These are phyloP conservation scores for Falco columbarius DNA, from an alignment of 2,797 vertebrate genomes.

Conservation along the genomic window DNA sequence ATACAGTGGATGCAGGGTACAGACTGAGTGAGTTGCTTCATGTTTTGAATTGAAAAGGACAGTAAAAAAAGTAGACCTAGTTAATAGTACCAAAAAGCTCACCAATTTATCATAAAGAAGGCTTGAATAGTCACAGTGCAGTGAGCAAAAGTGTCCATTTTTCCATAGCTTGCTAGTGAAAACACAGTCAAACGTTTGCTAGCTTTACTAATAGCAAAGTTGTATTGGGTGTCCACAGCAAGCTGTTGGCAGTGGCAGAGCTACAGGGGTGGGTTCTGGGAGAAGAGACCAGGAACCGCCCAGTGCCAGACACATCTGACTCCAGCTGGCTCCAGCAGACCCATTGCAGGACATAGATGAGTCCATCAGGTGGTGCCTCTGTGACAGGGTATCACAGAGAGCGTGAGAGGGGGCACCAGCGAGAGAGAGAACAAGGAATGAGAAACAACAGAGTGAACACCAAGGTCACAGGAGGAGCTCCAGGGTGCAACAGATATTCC, in stretches of 20 bases:
- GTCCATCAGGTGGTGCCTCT: background rate
- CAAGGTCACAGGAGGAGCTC: background rate
- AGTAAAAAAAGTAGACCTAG: background rate
- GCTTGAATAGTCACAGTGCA: background rate
- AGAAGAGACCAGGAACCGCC: background rate
- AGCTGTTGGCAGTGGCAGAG: background rate
- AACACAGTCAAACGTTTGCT: background rate
- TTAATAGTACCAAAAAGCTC: background rate
- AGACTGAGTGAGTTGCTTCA: background rate
- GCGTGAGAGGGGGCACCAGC: background rate
- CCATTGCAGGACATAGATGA: background rate
- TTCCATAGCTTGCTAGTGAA: background rate
- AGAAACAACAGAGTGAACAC: background rate
- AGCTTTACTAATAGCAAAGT: background rate
- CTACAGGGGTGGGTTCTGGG: background rate
- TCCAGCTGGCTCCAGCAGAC: background rate
- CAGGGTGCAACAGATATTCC: background rate
- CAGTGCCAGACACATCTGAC: fast-evolving
- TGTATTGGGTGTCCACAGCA: background rate
- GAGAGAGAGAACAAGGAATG: background rate
- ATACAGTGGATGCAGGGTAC: background rate
- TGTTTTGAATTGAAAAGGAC: background rate
- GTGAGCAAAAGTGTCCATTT: background rate
- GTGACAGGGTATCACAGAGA: background rate
- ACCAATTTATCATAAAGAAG: background rate